These are phyloP conservation scores for Eristalinus aeneus DNA, from an alignment of 2,888 invertebrate genomes.

Conservation along the genomic window DNA sequence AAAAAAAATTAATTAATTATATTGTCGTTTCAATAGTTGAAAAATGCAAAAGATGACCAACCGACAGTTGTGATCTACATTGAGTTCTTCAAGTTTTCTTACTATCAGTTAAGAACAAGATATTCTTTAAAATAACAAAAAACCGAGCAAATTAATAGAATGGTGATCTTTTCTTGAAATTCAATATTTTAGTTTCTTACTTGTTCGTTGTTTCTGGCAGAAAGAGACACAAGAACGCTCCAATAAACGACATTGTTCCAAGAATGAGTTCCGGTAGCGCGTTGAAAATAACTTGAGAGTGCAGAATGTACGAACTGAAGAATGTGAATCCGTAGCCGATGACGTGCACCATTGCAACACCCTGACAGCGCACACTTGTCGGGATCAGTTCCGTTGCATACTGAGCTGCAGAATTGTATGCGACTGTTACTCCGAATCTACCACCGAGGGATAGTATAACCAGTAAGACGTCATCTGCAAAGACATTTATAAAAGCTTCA, in stretches of 20 bases:
- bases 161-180: too few relatives aligned
- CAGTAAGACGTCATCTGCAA: constrained; percentile 76
- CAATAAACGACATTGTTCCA: constrained; percentile 81
- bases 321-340: constrained; percentile 84
- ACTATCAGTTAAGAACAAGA: too few relatives aligned
- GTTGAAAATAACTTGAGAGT: constrained; percentile 79
- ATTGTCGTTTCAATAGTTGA: too few relatives aligned
- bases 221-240: constrained; percentile 82
- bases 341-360: constrained; percentile 84
- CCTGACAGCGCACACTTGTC: constrained; percentile 84
- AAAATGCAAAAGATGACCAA: too few relatives aligned
- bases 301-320: constrained; percentile 83
- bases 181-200: constrained; percentile 35
- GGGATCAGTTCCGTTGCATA: constrained; percentile 85
- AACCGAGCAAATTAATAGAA: too few relatives aligned
- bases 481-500: not conserved
- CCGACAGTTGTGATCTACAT: too few relatives aligned
- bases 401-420: constrained; percentile 85
- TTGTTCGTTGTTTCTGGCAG: constrained; percentile 83
- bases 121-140: too few relatives aligned
- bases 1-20: too few relatives aligned
- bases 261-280: constrained; percentile 83
- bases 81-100: too few relatives aligned
- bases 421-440: constrained; percentile 84
- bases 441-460: constrained; percentile 82